Base-by-base conservation (phyloP, 2,797 vertebrate species). In the Sebastes alutus region DNA sequence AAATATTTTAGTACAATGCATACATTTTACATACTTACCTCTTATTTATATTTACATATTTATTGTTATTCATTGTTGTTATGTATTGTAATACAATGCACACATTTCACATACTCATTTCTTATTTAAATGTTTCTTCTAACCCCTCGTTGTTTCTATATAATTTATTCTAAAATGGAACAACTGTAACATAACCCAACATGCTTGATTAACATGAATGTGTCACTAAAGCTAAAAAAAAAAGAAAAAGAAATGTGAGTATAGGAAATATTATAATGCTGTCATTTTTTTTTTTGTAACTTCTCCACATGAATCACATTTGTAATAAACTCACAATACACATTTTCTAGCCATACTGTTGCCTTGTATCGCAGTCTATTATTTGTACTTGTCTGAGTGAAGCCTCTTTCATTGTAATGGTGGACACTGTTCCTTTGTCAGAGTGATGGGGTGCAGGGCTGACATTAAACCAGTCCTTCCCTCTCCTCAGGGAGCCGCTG, bases 401-500 rank as follows among this genome's bases (percentile, higher is more conserved):
- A 46, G 71, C 56, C 10, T 54, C 73, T 78, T 83, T 72, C 61
- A 77, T 70, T 77, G 61, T 72, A 65, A 65, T 71, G 63, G 69
- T 75, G 63, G 72, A 83, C 72, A 60, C 33, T 68, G 59, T 66
- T 80, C 32, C 66, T 72, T 83, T 85, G 82, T 87, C 77, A 87
- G 65, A 73, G 76, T 74, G 77, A 87, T 67, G 72, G 75, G 71
- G 74, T 69, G 81, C 64, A 82, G 68, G 3, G 78, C 79, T 87
- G 84, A 86, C 90, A 87, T 89, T 91, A 90, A 90, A 87, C 83
- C 79, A 72, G 78, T 75, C 67, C 77, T 46, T 80, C 72, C 82
- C 18, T 49, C n/a, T 90, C 85, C 87, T 83, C 54, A n/a, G 78
- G 91, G 82, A 88, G 72, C 79, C 29, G 42, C 81, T 76, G 81